Evolutionary conservation across 2,113 vertebrate species (phyloP).

Genomic region (Gavialis gangeticus): DNA sequence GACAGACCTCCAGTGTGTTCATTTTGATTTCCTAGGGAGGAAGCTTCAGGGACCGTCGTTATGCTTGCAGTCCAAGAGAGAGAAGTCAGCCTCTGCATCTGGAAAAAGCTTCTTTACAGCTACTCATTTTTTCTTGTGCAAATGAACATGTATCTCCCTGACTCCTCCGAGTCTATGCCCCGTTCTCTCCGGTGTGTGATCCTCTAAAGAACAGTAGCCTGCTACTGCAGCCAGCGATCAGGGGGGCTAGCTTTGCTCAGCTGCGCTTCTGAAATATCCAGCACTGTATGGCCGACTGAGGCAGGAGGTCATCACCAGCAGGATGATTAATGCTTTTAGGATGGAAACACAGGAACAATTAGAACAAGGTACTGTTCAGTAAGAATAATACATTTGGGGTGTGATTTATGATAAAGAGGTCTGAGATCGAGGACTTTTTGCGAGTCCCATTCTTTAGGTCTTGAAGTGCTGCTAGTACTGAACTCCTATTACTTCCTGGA

Average conservation of each 20-base stretch:
- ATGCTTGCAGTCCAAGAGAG: background rate
- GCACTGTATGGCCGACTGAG: background rate
- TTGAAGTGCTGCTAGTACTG: background rate
- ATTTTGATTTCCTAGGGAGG: background rate
- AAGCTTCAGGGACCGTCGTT: background rate
- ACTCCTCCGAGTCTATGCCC: too few species aligned
- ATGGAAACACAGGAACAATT: too few species aligned
- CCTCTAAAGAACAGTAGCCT: background rate
- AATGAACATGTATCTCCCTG: background rate
- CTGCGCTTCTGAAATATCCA: background rate
- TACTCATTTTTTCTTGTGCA: background rate
- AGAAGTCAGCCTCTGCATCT: background rate
- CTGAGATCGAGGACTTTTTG: background rate
- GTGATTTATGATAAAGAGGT: background rate
- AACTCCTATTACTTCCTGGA: rapidly evolving
- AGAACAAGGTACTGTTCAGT: background rate
- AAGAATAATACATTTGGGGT: background rate
- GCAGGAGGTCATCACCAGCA: background rate
- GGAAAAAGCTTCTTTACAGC: background rate
- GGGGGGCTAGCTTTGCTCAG: background rate
- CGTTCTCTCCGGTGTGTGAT: background rate
- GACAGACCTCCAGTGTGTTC: rapidly evolving
- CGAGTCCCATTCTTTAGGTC: background rate
- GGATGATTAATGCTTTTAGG: background rate
- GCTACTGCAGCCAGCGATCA: background rate